Evolutionary conservation across 1,140 invertebrate genomes (phyloP), one percentile per base, ranked within the genome.

Genomic region (Alviniconcha marisindica): DNA sequence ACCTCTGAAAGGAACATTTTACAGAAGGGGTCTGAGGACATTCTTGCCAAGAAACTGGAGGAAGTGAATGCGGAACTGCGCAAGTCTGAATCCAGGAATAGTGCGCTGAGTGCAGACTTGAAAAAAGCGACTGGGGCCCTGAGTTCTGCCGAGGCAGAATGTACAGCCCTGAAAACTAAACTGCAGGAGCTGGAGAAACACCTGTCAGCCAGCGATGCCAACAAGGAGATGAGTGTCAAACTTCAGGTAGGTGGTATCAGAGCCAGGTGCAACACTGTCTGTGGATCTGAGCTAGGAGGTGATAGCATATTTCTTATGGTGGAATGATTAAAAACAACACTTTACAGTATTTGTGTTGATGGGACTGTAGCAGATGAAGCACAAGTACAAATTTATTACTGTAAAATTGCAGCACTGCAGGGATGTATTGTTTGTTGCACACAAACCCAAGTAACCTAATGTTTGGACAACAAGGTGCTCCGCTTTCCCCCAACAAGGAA

Each of bases 61-160:
- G 91, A 92, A 76, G 87, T 91, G 2, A 89, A 78, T 36, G 83
- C 88, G 63, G 87, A 91, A 44, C 83, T 92, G 36, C 78, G 89
- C 36, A 89, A 88, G 54, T 36, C 84, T 15, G 88, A 91, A 77
- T 81, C 86, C 38, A 86, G 88, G 54, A 90, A 89, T 78, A 51
- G 73, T 10, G 82, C 82, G 7, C 38, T 91, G 66, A 82, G 36
- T 0, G 83, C 77, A 15, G 88, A 89, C 60, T 81, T 89, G 15
- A 84, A 88, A 36, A 87, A 88, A 36, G 86, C 88, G 33, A 88
- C 86, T 33, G 73, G 82, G 3, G 87, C 86, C 15, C 80, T 90
- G 48, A 84, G 79, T 42, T 71, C 81, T 31, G 83, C 87, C 5
- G 81, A 90, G 42, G 87, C 84, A 42, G 91, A 91, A 85, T 87